Evolutionary conservation across 1,140 invertebrate species (phyloP), one percentile per base, ranked within the genome.

Genomic region (Mycetomoellerius zeteki): DNA sequence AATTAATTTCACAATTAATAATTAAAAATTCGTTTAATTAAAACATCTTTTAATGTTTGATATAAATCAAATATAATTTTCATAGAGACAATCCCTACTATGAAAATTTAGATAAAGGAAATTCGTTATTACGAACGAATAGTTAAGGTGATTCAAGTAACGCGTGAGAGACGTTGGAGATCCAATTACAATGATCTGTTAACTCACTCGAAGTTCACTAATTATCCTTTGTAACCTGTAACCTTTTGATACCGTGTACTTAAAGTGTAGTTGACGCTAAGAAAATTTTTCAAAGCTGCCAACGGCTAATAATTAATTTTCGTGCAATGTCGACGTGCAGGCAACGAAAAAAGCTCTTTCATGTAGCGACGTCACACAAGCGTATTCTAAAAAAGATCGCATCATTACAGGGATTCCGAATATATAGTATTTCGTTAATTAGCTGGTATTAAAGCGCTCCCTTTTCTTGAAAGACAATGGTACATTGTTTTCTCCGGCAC

Each of bases 301-400:
- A 82, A 56, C 54, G n/a, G n/a, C 60, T 85, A 80, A 85, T 85
- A 85, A 85, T 85, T 85, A 85, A 85, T 85, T 85, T 85, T 65
- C 84, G 58, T 76, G 56, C 37, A 84, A 77, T 84, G 58, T 27
- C 81, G 19, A 37, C 54, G 50, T 47, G 33, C 33, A 37, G 47
- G 37, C n/a, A 78, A 78, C 47, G 50, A 47, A 80, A 80, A 85
- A 80, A 65, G 60, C 52, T 65, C 84, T 80, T 85, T 67, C 60
- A 85, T 52, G 58, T 80, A 73, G 37, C 80, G 16, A 82, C 52
- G 67, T 60, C 69, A 84, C 54, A 73, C 56, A 60, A 16, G 47
- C 30, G 30, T 21, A 43, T 33, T 43, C 71, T 37, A 56, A 71
- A 81, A 60, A 84, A 73, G 37, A 43, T 75, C 69, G 58, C n/a